A percentile compares a stretch with the other conserved stretches of the same genome.
Evolutionary conservation across 37 sponge, comb jelly and placozoan genomes (phyloP).

Genomic region (Dysidea cf. avara): DNA sequence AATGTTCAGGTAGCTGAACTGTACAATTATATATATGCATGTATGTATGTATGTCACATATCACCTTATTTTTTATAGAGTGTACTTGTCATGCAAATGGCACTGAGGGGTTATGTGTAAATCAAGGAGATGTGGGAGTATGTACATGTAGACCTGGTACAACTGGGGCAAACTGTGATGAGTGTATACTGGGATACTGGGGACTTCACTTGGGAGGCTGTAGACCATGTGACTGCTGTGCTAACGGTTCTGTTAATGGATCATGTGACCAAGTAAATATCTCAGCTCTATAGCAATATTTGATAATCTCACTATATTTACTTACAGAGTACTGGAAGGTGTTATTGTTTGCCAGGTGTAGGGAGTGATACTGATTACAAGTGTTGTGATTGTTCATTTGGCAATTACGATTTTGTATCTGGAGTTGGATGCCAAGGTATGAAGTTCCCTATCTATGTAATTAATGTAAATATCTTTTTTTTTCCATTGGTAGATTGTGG

Average conservation of each 20-base stretch:
- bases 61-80: slow-evolving; percentile 5
- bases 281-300: not conserved
- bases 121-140: slow-evolving; percentile 27
- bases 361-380: slow-evolving; percentile 53
- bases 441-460: not conserved
- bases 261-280: slow-evolving; percentile 24
- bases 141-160: slow-evolving; percentile 42
- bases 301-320: not conserved
- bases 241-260: slow-evolving; percentile 35
- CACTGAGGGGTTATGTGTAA: slow-evolving; percentile 6
- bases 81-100: slow-evolving; percentile 55
- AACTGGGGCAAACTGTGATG: slow-evolving; percentile 30
- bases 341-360: slow-evolving; percentile 67
- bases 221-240: slow-evolving; percentile 55
- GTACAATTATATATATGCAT: no score
- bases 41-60: no score
- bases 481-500: slow-evolving; percentile 26
- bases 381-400: slow-evolving; percentile 68
- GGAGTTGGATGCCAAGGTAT: slow-evolving; percentile 45
- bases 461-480: not conserved
- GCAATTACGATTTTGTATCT: slow-evolving; percentile 49
- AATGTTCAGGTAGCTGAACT: no score
- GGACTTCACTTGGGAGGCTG: slow-evolving; percentile 30
- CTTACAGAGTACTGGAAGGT: slow-evolving; percentile 62
- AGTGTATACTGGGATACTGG: slow-evolving; percentile 42